Conservation (phyloP, 2,113 vertebrate species). For the Pituophis catenifer region DNA sequence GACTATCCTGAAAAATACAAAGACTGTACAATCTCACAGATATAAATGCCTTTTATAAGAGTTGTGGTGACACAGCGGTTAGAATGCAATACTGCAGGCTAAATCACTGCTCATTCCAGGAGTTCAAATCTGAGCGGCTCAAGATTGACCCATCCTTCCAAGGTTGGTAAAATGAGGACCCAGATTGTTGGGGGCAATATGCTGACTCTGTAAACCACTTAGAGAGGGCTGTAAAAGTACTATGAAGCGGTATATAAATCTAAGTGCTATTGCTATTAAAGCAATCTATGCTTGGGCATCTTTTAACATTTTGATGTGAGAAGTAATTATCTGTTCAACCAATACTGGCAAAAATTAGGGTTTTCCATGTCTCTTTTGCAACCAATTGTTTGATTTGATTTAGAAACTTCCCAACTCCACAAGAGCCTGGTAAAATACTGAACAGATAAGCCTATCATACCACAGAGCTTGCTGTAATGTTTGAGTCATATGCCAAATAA, state of each 20-base stretch:
- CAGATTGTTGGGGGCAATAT: too few relatives aligned
- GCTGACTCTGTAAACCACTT: too few relatives aligned
- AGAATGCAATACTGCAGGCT: too few relatives aligned
- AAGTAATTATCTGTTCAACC: neutral
- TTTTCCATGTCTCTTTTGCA: neutral
- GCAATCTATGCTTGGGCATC: neutral
- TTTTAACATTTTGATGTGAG: neutral
- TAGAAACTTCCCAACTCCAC: neutral
- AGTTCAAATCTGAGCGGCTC: too few relatives aligned
- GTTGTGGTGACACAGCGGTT: too few relatives aligned
- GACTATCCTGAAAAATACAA: neutral
- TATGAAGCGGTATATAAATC: too few relatives aligned
- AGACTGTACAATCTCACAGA: neutral
- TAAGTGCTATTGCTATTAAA: too few relatives aligned
- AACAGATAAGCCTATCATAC: neutral
- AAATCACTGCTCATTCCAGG: too few relatives aligned
- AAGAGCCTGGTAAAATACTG: neutral
- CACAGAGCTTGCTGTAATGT: neutral
- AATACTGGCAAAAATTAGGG: neutral
- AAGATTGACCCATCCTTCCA: too few relatives aligned
- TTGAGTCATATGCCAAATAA: neutral
- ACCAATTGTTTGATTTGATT: neutral
- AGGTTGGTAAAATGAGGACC: too few relatives aligned
- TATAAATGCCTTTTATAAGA: neutral
- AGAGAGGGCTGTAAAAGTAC: too few relatives aligned